Percentiles rank a stretch among this genome's conserved stretches.
phyloP scores from a whole-genome alignment of 2,113 vertebrate genomes.

The Nerophis lumbriciformis region DNA sequence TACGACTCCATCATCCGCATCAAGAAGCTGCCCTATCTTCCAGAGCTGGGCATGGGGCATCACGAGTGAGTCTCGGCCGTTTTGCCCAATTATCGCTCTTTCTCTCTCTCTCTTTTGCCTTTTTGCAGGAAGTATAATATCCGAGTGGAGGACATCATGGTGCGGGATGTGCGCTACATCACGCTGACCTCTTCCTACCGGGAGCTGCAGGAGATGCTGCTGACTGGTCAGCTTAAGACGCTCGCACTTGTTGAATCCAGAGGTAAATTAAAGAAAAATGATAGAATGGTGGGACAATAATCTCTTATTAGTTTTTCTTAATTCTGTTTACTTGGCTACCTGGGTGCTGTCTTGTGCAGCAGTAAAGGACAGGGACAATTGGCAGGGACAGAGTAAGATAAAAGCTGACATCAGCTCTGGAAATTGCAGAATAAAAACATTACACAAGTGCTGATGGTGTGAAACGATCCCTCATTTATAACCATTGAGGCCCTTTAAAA shows the following conservation, averaged over 20 bases:
- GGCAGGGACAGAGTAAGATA: too few relatives aligned
- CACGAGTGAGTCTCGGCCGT: conserved; percentile 79
- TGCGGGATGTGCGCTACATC: conserved; percentile 84
- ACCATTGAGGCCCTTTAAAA: too few relatives aligned
- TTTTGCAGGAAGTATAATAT: conserved; percentile 89
- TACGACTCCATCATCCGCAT: conserved; percentile 99
- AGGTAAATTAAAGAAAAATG: conserved; percentile 36
- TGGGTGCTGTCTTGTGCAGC: too few relatives aligned
- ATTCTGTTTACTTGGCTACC: too few relatives aligned
- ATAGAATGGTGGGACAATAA: not conserved
- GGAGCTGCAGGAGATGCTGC: conserved; percentile 84
- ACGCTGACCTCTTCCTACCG: conserved; percentile 89
- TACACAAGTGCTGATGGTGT: too few relatives aligned
- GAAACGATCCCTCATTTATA: too few relatives aligned
- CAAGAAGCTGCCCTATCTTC: conserved; percentile 97
- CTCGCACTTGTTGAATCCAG: conserved; percentile 78
- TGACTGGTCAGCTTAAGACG: conserved; percentile 84
- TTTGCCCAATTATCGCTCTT: not conserved
- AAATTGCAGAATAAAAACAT: too few relatives aligned
- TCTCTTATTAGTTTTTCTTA: too few relatives aligned
- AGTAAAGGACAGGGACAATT: too few relatives aligned
- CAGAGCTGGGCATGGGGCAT: conserved; percentile 95
- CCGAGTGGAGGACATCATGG: conserved; percentile 97
- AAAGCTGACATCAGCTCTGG: too few relatives aligned
- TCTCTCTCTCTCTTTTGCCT: not conserved